Base-by-base conservation (phyloP, 2,113 vertebrate genomes). In the Tragelaphus buxtoni region DNA sequence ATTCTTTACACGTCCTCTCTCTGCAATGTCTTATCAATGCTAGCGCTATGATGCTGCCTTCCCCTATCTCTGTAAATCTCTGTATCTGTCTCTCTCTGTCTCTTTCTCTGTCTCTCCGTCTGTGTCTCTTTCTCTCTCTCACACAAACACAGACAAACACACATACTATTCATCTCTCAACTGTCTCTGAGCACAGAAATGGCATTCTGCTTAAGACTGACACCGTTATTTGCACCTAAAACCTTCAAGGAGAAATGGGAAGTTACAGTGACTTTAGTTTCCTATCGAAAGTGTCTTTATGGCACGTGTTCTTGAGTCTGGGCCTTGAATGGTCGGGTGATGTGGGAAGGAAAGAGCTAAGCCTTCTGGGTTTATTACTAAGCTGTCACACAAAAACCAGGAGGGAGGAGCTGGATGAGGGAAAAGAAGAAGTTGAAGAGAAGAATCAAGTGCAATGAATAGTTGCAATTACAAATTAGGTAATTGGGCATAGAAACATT, bases 401-500 rank as follows among this genome's bases (percentile, higher is more conserved):
- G 63, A 95, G 77, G 79, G 88, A 85, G 65, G 72, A 84, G 30
- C 1, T 42, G 39, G 58, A 82, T 58, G 72, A 79, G 76, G 28
- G 30, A 63, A 76, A 87, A 61, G 86, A 80, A 76, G 42, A 80
- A 93, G 47, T 18, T 89, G 92, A 97, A 96, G 84, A 76, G 85
- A 96, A 93, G 93, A 96, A 97, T 97, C 96, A 92, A 85, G 35
- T 90, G 76, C 56, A 81, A 60, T 97, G 95, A 97, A 94, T 92
- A 96, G 95, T 92, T 90, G 74, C 96, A 95, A 97, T 97, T 95
- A 96, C 81, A 97, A 90, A 96, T 96, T 94, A 97, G 96, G 88
- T 88, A 94, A 97, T 95, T 95, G 90, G 87, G 76, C 97, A 95
- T 60, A 85, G 96, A 97, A 92, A 90, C 92, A 63, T 82, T 82